Evolutionary conservation across 1,140 invertebrate species (phyloP).

Genomic region (Cydia pomonella): DNA sequence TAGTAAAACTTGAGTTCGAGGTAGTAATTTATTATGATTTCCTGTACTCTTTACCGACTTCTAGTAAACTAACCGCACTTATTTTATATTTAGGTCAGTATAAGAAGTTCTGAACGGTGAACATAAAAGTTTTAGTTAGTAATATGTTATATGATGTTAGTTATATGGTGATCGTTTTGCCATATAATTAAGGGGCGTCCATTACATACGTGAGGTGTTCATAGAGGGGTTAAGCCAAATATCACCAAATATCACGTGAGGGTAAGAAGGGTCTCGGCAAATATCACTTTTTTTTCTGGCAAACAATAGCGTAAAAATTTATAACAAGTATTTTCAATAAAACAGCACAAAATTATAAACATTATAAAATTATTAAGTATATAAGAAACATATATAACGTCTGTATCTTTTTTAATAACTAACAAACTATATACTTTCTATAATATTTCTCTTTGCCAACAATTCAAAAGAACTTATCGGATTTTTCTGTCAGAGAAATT

Average conservation of each 20-base stretch:
- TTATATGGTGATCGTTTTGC: too few relatives aligned
- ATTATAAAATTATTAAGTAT: too few relatives aligned
- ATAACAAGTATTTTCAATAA: not conserved
- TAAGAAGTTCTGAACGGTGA: not conserved
- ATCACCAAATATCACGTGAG: too few relatives aligned
- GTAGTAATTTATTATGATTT: constrained; percentile 6
- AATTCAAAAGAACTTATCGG: not conserved
- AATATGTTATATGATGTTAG: too few relatives aligned
- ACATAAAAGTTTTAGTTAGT: not conserved
- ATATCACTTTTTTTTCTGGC: too few relatives aligned
- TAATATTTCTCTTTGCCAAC: not conserved
- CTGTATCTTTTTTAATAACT: not conserved
- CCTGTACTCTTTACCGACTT: not conserved
- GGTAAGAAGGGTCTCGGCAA: too few relatives aligned
- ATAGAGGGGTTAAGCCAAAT: too few relatives aligned
- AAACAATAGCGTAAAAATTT: too few relatives aligned
- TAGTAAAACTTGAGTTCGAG: not conserved
- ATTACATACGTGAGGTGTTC: too few relatives aligned
- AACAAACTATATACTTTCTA: not conserved
- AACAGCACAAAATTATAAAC: not conserved
- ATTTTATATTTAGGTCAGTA: not conserved
- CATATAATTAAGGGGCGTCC: not conserved
- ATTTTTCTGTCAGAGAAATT: not conserved
- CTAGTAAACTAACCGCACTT: constrained; percentile 21
- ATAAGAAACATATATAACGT: not conserved